These are phyloP conservation scores for Himalopsyche japonica DNA, from an alignment of 2,888 invertebrate species.

Conservation along the genomic window DNA sequence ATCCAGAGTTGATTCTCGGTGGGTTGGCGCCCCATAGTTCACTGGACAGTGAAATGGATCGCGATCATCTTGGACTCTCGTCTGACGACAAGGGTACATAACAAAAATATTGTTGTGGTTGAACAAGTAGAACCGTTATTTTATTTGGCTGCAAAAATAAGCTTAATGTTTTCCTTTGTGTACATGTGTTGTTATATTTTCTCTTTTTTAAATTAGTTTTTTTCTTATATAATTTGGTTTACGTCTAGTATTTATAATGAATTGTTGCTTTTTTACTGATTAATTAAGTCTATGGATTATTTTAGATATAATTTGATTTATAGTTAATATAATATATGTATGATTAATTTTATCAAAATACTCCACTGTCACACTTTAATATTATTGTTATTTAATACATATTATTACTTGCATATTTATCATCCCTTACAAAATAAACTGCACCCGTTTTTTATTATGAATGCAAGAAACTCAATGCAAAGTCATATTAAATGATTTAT, in stretches of 20 bases:
- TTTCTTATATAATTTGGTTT: not conserved
- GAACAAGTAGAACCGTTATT: constrained; percentile 3
- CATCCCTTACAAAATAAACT: not conserved
- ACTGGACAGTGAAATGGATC: constrained; percentile 42
- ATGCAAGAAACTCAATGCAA: not conserved
- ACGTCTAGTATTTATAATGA: not conserved
- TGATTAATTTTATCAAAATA: no score
- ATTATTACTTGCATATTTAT: no score
- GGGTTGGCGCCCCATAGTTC: constrained; percentile 39
- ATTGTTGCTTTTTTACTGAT: not conserved
- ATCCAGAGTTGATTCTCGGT: constrained; percentile 43
- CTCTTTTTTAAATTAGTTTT: constrained; percentile 25
- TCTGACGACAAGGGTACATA: constrained; percentile 39
- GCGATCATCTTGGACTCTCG: constrained; percentile 32
- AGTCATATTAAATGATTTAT: not conserved
- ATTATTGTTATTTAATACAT: no score
- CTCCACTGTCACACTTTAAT: no score
- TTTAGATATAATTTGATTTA: no score
- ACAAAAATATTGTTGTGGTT: not conserved
- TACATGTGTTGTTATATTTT: constrained; percentile 31
- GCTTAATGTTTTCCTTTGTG: constrained; percentile 39
- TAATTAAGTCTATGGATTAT: no score
- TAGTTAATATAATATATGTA: no score
- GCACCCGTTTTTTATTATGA: not conserved
- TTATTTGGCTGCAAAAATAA: constrained; percentile 15